Base-by-base conservation (phyloP, 2,797 vertebrate genomes). In the Sebastes kiyomatsui region DNA sequence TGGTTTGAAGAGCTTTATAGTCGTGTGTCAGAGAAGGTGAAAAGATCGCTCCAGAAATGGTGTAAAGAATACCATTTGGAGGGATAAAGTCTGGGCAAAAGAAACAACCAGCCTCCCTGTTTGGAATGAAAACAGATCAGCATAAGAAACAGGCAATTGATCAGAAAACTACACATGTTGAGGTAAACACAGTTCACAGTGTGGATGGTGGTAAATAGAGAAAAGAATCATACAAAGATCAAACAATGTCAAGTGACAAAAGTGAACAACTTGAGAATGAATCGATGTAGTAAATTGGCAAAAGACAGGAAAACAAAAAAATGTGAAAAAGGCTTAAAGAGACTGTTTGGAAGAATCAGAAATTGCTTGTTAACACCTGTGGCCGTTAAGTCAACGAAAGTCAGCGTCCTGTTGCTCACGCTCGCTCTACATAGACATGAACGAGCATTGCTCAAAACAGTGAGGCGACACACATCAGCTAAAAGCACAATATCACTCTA, bases 61-160 rank as follows among this genome's bases (percentile, higher is more conserved):
- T 84, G 71, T 80, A 46, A 86, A 80, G 64, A 68, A 75, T 35
- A 79, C 67, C 59, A 75, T 86, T 87, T 88, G 74, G 78, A 66
- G 11, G 49, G 22, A 54, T 23, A 16, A 38, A 58, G 42, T 66
- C 33, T 58, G 38, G 18, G 56, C 23, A 61, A 67, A 74, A 35
- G 30, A 73, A 78, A 35, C 11, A 67, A 66, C 4, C 28, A 60
- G n/a, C 18, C 46, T 52, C 11, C 13, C 11, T 65, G 46, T 32
- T 61, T 56, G 46, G 18, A 60, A 20, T 49, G 38, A 27, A 70
- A 22, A 3, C 22, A 6, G 12, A 56, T 60, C 12, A 52, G 10
- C 2, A 30, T 20, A 23, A 27, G 2, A 38, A 52, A 67, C n/a
- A 27, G 30, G 46, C 5, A 52, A 49, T n/a, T 27, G 28, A 27